Evolutionary conservation across 2,888 invertebrate genomes (phyloP).

Genomic region (Ceratothoa steindachneri): DNA sequence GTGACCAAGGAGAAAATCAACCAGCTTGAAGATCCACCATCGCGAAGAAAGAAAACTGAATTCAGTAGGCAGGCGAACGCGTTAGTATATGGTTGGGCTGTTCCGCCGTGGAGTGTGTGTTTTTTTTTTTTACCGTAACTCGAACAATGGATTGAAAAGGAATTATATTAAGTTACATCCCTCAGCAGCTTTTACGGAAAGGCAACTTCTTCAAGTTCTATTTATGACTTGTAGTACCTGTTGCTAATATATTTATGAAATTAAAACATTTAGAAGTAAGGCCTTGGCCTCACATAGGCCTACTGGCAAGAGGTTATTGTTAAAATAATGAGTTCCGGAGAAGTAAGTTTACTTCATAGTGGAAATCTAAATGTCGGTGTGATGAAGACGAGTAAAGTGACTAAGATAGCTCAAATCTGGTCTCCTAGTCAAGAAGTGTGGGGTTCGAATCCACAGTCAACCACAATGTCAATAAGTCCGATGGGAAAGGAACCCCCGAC

Average conservation of each 20-base stretch:
- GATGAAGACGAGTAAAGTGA: conserved; percentile 32
- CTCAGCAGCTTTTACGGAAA: too few species aligned
- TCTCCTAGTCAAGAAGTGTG: conserved; percentile 34
- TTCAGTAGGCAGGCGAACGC: background rate
- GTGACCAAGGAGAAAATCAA: too few species aligned
- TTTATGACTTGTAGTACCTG: too few species aligned
- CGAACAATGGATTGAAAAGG: too few species aligned
- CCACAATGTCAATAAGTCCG: conserved; percentile 19
- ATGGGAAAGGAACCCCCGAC: conserved; percentile 35
- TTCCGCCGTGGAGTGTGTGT: background rate
- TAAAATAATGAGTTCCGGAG: background rate
- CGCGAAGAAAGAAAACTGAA: background rate
- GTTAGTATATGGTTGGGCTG: background rate
- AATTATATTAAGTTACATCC: too few species aligned
- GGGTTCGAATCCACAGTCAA: conserved; percentile 26
- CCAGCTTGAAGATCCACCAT: too few species aligned
- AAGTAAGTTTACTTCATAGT: background rate
- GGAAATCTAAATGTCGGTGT: conserved; percentile 12
- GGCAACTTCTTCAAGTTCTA: too few species aligned
- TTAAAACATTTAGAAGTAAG: too few species aligned
- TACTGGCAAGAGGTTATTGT: background rate
- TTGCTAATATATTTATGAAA: too few species aligned
- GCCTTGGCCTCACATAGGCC: background rate
- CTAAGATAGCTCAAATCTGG: conserved; percentile 27
- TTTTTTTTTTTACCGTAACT: background rate